These are phyloP conservation scores for Caenorhabditis tropicalis DNA, from an alignment of 1,140 invertebrate genomes.

Conservation along the genomic window DNA sequence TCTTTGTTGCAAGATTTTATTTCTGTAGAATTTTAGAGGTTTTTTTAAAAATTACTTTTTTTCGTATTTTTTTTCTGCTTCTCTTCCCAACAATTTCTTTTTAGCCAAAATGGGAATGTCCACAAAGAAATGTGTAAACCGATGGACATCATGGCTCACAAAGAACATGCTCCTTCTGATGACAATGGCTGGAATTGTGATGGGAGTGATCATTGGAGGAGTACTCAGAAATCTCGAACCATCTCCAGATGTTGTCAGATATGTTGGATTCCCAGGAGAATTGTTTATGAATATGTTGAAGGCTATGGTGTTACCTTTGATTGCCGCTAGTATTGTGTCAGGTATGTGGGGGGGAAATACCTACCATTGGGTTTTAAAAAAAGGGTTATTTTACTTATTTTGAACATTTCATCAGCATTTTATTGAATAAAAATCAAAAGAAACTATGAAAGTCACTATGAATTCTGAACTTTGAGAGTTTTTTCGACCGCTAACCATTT, in stretches of 20 bases:
- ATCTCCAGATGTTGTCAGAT: constrained; percentile 55
- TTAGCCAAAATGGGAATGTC: neutral
- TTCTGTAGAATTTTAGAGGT: constrained; percentile 68
- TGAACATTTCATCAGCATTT: no score
- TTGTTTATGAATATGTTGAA: constrained; percentile 75
- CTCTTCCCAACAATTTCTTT: neutral
- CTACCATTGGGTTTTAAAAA: neutral
- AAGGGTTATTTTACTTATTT: neutral
- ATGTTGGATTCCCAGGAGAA: constrained; percentile 74
- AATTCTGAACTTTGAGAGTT: no score
- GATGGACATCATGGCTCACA: constrained; percentile 55
- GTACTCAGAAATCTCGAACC: constrained; percentile 73
- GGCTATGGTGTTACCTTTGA: constrained; percentile 75
- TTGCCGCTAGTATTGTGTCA: constrained; percentile 74
- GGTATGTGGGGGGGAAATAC: constrained; percentile 31
- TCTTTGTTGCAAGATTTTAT: no score
- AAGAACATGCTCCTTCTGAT: constrained; percentile 83
- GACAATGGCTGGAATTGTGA: constrained; percentile 82
- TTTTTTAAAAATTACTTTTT: neutral
- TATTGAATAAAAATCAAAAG: no score
- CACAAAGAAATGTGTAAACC: neutral
- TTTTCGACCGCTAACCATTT: no score
- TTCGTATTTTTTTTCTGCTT: neutral
- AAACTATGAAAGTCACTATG: no score
- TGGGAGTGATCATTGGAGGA: constrained; percentile 80